phyloP scores from a whole-genome alignment of 2,888 invertebrate genomes.

The Frankliniella intonsa region DNA sequence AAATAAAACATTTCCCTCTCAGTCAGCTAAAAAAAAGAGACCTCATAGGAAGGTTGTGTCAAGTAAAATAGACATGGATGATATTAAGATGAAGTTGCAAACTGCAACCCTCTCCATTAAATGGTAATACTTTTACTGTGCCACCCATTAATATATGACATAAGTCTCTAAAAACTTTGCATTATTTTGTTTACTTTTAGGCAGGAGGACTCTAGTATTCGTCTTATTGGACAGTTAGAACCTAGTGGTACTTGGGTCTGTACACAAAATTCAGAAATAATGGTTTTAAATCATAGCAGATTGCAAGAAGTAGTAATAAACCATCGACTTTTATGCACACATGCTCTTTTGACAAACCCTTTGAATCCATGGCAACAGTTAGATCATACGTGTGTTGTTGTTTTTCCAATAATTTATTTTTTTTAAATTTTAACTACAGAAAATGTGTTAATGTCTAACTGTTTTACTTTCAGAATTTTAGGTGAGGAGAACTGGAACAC shows the following conservation, averaged over 20 bases:
- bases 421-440: constrained; percentile 22
- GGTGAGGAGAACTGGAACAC: constrained; percentile 33
- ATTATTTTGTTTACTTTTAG: neutral
- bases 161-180: neutral
- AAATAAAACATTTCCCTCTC: neutral
- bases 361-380: neutral
- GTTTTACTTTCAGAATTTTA: constrained; percentile 33
- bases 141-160: neutral
- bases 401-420: constrained; percentile 31
- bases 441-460: neutral
- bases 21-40: neutral
- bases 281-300: constrained; percentile 34
- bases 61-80: neutral
- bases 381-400: constrained; percentile 31
- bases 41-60: neutral
- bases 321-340: constrained; percentile 34
- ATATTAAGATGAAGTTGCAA: neutral
- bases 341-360: neutral
- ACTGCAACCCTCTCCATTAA: neutral
- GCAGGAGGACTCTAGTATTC: neutral
- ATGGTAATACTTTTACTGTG: neutral
- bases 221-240: constrained; percentile 26
- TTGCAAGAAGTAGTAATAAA: constrained; percentile 38
- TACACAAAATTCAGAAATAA: neutral
- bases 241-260: constrained; percentile 26